Base-by-base conservation (phyloP, 1,140 invertebrate species). In the Campoletis sonorensis region DNA sequence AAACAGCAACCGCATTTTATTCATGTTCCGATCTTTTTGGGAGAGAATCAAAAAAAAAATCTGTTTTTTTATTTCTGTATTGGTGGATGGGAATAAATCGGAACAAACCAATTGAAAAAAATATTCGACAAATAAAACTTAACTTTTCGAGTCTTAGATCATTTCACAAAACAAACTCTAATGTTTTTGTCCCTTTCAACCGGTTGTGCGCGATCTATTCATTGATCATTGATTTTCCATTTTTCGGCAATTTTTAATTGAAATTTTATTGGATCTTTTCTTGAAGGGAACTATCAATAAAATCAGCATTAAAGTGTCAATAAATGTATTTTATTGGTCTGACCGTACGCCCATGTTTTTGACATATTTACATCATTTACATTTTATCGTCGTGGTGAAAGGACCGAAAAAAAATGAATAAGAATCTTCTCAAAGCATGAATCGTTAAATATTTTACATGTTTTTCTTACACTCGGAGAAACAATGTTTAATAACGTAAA, bases 291-390 rank as follows among this genome's bases (percentile, higher is more conserved):
- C n/a, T 4, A 7, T 58, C 4, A 58, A 58, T 58, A 58, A 30
- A 4, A 27, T 15, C 8, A 13, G 61, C 10, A 27, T 30, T 67
- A 27, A 67, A 67, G 15, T 23, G 61, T 67, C 18, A 67, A 23
- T 67, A 15, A 23, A 30, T 27, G 61, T 27, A 67, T 15, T 67
- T 67, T 67, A 67, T 67, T 67, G 61, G 61, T 67, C 61, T 23
- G 21, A 26, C 15, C 61, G n/a, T 67, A 67, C 61, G 61, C 30
- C 23, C 61, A 67, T 45, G 23, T n/a, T n/a, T 23, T 67, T 23
- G 61, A 67, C 11, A 27, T 67, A 67, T 67, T 67, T 67, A 67
- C 61, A 67, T 67, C 21, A 26, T 67, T 67, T 67, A 67, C 61
- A 67, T 27, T 67, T 67, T 30, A 67, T 27, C 61, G 61, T 67